Conservation (phyloP, 2,113 vertebrate species). For the Paralichthys olivaceus region DNA sequence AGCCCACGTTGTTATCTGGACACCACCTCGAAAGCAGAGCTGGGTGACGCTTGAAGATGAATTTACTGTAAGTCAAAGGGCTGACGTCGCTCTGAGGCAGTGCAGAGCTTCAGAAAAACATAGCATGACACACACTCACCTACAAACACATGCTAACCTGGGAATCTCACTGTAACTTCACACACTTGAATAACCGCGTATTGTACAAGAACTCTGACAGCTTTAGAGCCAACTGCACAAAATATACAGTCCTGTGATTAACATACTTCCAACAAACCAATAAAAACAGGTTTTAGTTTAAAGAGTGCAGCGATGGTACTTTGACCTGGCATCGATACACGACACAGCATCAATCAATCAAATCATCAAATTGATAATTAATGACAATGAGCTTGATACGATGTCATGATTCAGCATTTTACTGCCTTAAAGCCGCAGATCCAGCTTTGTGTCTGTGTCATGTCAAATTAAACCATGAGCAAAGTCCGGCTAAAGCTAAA, state of each 20-base stretch:
- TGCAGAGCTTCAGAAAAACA: conserved; percentile 8
- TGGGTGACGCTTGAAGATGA: conserved; percentile 4
- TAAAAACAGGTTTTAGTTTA: neutral
- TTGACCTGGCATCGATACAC: neutral
- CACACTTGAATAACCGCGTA: neutral
- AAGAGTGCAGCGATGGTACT: neutral
- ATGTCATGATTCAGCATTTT: conserved; percentile 60
- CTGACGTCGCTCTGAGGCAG: neutral
- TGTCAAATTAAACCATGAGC: neutral
- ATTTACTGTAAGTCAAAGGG: conserved; percentile 4
- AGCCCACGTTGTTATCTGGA: too few relatives aligned
- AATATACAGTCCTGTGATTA: neutral
- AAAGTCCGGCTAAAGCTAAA: conserved; percentile 5
- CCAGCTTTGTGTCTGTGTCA: conserved; percentile 8
- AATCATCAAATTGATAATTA: neutral
- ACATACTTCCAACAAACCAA: neutral
- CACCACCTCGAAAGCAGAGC: too few relatives aligned
- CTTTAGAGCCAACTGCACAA: too few relatives aligned
- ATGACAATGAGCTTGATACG: neutral
- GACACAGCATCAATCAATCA: neutral
- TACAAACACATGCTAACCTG: neutral
- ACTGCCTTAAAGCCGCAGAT: conserved; percentile 49
- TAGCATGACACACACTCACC: conserved; percentile 30
- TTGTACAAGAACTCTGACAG: neutral
- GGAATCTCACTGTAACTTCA: neutral